Percentiles rank a stretch among this genome's conserved stretches.
Evolutionary conservation across 1,140 invertebrate genomes (phyloP).

Genomic region (Heterodera carotae): DNA sequence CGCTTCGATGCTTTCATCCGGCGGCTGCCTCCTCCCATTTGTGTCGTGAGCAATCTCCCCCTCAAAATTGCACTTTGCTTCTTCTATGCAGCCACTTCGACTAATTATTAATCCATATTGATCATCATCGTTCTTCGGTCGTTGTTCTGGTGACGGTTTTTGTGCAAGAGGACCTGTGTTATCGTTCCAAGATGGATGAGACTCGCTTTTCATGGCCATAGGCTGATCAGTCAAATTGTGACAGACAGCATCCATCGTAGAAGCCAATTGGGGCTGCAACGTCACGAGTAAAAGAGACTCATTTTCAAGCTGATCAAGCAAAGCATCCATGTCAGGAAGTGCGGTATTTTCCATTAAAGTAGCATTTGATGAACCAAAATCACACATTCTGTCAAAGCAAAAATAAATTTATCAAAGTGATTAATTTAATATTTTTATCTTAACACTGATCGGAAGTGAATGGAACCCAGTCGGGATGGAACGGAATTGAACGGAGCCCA

Average conservation of each 20-base stretch:
- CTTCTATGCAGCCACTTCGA: no score
- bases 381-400: constrained; percentile 5
- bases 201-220: background rate
- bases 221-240: background rate
- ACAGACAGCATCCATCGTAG: background rate
- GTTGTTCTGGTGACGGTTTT: background rate
- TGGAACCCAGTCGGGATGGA: no score
- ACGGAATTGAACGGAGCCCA: no score
- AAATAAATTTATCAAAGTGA: no score
- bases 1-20: background rate
- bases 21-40: background rate
- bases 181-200: background rate
- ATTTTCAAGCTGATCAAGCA: constrained; percentile 23
- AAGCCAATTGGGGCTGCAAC: background rate
- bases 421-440: no score
- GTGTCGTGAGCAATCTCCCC: no score
- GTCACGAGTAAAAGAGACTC: background rate
- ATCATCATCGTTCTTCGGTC: background rate
- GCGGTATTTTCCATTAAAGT: background rate
- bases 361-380: constrained; percentile 12
- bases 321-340: constrained; percentile 32
- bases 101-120: no score
- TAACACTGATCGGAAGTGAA: no score
- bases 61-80: no score
- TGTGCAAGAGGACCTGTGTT: background rate